Conservation (phyloP, 1,140 invertebrate species). For the Tetraneura akinire region DNA sequence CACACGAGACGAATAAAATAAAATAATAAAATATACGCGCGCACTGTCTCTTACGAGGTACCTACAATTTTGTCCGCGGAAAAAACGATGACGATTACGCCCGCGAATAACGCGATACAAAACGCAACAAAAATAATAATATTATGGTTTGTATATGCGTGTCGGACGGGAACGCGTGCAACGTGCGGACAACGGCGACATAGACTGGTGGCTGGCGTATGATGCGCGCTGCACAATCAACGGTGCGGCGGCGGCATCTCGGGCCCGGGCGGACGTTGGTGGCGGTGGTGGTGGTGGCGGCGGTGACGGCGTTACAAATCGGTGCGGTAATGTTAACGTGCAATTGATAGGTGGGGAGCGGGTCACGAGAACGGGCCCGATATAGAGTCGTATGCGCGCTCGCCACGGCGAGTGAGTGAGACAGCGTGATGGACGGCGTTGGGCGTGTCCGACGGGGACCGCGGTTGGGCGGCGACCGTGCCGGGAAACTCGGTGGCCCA, state of each 20-base stretch:
- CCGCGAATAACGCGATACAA: too few relatives aligned
- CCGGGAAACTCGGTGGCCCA: slow-evolving; percentile 15
- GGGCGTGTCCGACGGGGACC: slow-evolving; percentile 30
- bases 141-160: neutral
- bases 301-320: neutral
- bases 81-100: too few relatives aligned
- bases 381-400: too few relatives aligned
- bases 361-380: too few relatives aligned
- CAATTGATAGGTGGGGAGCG: too few relatives aligned
- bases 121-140: too few relatives aligned
- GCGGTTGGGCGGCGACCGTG: slow-evolving; percentile 9
- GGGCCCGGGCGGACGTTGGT: neutral
- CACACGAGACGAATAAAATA: too few relatives aligned
- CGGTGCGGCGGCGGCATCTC: neutral
- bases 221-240: neutral
- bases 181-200: slow-evolving; percentile 14
- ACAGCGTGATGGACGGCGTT: neutral
- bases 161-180: neutral
- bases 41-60: too few relatives aligned
- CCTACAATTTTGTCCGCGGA: neutral
- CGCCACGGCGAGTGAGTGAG: neutral
- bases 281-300: neutral
- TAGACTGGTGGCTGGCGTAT: slow-evolving; percentile 13
- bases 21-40: neutral
- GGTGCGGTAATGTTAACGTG: neutral